Conservation (phyloP, 2,113 vertebrate genomes). For the Nestor notabilis region DNA sequence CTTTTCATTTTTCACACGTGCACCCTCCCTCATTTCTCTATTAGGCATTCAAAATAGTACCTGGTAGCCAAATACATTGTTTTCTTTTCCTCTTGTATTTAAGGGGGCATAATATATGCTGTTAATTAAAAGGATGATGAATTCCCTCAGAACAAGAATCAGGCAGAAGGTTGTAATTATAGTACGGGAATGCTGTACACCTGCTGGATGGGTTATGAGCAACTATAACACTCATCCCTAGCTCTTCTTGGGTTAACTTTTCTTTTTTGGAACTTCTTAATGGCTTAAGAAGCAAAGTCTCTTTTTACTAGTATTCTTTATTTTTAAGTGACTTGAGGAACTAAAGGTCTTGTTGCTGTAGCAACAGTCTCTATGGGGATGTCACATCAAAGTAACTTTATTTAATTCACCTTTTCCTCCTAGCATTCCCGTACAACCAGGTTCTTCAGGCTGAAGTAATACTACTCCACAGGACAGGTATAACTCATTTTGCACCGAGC, state of each 20-base stretch:
- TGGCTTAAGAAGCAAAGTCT: not conserved
- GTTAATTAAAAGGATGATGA: not conserved
- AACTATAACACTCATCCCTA: fast-evolving
- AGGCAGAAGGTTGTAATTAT: not conserved
- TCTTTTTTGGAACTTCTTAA: not conserved
- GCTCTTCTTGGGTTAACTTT: not conserved
- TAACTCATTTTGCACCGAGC: not conserved
- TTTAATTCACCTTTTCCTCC: not conserved
- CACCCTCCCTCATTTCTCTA: not conserved
- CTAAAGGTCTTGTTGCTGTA: slow-evolving; percentile 28
- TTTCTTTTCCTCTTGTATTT: not conserved
- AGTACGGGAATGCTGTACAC: not conserved
- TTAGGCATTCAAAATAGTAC: not conserved
- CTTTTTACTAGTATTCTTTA: not conserved
- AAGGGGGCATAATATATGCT: not conserved
- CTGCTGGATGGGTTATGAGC: not conserved
- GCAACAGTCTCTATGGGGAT: slow-evolving; percentile 16
- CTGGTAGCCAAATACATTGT: not conserved
- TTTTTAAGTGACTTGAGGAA: not conserved
- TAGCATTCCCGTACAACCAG: not conserved
- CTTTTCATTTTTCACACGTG: not conserved
- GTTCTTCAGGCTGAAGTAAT: not conserved
- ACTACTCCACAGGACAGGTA: not conserved
- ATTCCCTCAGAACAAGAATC: not conserved
- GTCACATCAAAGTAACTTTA: slow-evolving; percentile 10